A percentile compares a stretch with the other conserved stretches of the same genome.
These are phyloP conservation scores for Leptinotarsa texana DNA, from an alignment of 1,140 invertebrate species.

Conservation along the genomic window DNA sequence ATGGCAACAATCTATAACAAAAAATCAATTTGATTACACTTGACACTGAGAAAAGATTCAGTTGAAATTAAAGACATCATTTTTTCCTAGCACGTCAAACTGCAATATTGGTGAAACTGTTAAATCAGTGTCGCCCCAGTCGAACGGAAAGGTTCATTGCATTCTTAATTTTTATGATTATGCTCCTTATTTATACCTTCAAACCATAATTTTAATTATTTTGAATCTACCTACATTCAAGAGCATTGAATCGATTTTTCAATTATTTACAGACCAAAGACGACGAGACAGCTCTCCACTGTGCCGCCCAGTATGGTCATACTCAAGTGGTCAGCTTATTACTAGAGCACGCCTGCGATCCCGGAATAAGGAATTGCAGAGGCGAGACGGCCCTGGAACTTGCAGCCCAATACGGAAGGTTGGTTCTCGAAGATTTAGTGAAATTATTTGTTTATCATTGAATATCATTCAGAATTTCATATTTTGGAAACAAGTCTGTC, in stretches of 20 bases:
- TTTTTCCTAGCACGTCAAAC: no score
- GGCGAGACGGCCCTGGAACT: constrained; percentile 93
- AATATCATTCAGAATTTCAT: no score
- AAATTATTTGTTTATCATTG: background rate
- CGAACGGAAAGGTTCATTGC: no score
- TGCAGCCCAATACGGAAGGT: constrained; percentile 90
- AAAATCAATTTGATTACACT: no score
- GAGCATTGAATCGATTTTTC: constrained; percentile 3
- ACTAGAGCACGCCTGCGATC: constrained; percentile 85
- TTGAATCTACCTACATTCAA: no score
- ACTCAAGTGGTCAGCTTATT: constrained; percentile 85
- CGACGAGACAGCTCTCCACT: constrained; percentile 92
- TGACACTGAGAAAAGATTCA: no score
- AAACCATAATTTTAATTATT: no score
- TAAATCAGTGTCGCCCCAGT: no score
- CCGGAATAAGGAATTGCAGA: constrained; percentile 83
- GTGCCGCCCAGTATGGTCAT: constrained; percentile 93
- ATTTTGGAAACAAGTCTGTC: no score
- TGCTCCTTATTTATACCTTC: background rate
- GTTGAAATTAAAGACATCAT: no score
- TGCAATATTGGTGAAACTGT: no score
- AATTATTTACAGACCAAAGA: constrained; percentile 78
- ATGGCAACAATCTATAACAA: no score
- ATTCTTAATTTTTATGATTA: background rate
- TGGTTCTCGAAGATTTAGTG: constrained; percentile 8